These are phyloP conservation scores for Drosophila robusta DNA, from an alignment of 2,888 invertebrate species.

Conservation along the genomic window DNA sequence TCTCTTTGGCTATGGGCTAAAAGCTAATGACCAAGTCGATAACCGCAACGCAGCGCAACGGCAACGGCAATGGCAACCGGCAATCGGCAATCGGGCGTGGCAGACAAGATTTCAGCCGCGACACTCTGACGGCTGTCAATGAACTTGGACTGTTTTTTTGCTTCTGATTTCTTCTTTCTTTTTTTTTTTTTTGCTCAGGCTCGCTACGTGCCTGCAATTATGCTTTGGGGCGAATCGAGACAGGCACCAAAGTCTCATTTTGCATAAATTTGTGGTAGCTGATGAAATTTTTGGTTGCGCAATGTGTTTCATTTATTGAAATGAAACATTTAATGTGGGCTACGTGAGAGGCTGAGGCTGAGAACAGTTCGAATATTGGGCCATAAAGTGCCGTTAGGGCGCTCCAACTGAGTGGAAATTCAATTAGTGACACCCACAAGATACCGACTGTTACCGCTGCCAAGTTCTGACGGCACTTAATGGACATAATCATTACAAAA, in stretches of 20 bases:
- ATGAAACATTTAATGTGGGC: slow-evolving; percentile 55
- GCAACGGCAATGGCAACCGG: slow-evolving; percentile 39
- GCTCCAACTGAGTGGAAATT: slow-evolving; percentile 66
- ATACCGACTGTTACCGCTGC: slow-evolving; percentile 2
- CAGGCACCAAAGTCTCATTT: slow-evolving; percentile 20
- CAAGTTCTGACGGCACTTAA: slow-evolving; percentile 50
- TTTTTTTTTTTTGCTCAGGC: slow-evolving; percentile 5
- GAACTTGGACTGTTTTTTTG: slow-evolving; percentile 56
- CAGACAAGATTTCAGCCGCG: slow-evolving; percentile 36
- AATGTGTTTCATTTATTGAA: slow-evolving; percentile 51
- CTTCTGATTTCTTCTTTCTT: no score
- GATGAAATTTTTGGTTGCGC: slow-evolving; percentile 45
- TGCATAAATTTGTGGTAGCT: slow-evolving; percentile 49
- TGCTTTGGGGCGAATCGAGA: slow-evolving; percentile 49
- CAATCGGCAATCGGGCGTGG: slow-evolving; percentile 72
- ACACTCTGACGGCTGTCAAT: slow-evolving; percentile 61
- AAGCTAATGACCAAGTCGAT: slow-evolving; percentile 77
- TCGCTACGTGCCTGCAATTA: slow-evolving; percentile 73
- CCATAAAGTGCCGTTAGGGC: slow-evolving; percentile 63
- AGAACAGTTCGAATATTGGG: slow-evolving; percentile 32
- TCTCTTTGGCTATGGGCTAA: slow-evolving; percentile 48
- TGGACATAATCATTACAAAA: slow-evolving; percentile 62
- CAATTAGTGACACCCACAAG: slow-evolving; percentile 76
- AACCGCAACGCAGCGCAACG: slow-evolving; percentile 55
- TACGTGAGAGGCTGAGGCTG: slow-evolving; percentile 35